Evolutionary conservation across 2,888 invertebrate species (phyloP).

Genomic region (Polyommatus iphigenia): DNA sequence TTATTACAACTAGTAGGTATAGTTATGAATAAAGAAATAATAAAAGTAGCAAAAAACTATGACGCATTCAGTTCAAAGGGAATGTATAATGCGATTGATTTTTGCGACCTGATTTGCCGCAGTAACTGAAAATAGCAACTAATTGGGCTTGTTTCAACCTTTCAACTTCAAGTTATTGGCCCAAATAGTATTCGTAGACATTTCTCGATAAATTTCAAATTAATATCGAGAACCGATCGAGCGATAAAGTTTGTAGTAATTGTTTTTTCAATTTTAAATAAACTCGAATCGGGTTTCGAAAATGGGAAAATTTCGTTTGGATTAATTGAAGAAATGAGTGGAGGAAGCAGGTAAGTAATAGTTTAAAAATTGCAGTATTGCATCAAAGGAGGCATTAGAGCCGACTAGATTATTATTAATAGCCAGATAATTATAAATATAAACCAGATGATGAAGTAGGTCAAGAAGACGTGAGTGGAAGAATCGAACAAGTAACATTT

Average conservation of each 20-base stretch:
- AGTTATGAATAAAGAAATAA: neutral
- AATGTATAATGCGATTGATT: slow-evolving; percentile 51
- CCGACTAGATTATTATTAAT: too few relatives aligned
- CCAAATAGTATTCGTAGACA: slow-evolving; percentile 70
- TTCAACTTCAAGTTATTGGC: slow-evolving; percentile 73
- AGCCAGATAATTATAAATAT: too few relatives aligned
- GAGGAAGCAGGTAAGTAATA: too few relatives aligned
- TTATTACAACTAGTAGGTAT: too few relatives aligned
- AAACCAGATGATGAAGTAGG: too few relatives aligned
- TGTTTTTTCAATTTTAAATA: slow-evolving; percentile 27
- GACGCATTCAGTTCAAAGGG: neutral
- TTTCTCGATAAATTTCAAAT: slow-evolving; percentile 61
- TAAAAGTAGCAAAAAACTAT: slow-evolving; percentile 8
- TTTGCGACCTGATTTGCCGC: slow-evolving; percentile 62
- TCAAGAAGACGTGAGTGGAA: too few relatives aligned
- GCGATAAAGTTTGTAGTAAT: slow-evolving; percentile 38
- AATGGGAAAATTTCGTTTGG: slow-evolving; percentile 13
- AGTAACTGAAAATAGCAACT: slow-evolving; percentile 75
- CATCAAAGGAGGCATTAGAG: too few relatives aligned
- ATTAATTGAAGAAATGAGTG: neutral
- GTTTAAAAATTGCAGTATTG: too few relatives aligned
- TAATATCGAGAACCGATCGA: slow-evolving; percentile 45
- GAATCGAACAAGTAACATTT: too few relatives aligned
- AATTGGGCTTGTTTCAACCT: slow-evolving; percentile 74
- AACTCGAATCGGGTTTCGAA: neutral